Evolutionary conservation across 2,113 vertebrate genomes (phyloP).

Genomic region (Microcebus murinus): DNA sequence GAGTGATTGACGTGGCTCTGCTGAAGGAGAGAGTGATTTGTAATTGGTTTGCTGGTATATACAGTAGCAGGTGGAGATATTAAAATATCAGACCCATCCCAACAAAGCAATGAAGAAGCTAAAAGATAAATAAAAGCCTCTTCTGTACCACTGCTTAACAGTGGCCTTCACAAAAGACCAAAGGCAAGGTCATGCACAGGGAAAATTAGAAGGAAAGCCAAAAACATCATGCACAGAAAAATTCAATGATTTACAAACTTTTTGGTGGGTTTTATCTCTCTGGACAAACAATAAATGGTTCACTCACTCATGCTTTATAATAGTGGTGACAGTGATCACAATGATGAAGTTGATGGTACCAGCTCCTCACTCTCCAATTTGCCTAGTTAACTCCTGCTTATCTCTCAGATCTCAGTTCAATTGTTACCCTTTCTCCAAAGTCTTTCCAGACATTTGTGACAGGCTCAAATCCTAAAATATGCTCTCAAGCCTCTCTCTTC

Average conservation of each 20-base stretch:
- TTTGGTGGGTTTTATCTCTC: not conserved
- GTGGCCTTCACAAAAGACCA: not conserved
- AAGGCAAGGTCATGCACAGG: not conserved
- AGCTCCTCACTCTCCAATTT: not conserved
- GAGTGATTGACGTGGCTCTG: slow-evolving; percentile 39
- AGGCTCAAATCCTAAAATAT: not conserved
- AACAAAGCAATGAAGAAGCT: slow-evolving; percentile 37
- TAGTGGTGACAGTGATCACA: not conserved
- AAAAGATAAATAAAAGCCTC: slow-evolving; percentile 25
- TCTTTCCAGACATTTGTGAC: not conserved
- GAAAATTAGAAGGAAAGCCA: not conserved
- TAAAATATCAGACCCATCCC: not conserved
- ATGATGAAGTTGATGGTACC: not conserved
- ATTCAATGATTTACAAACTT: not conserved
- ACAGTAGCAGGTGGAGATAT: slow-evolving; percentile 33
- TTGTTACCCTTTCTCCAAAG: not conserved
- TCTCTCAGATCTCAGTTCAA: not conserved
- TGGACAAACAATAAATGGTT: not conserved
- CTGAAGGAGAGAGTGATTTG: slow-evolving; percentile 60
- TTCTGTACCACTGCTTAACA: not conserved
- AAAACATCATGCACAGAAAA: not conserved
- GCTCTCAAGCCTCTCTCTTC: too few species aligned
- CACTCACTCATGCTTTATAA: not conserved
- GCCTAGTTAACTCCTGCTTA: not conserved
- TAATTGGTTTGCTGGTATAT: not conserved